Conservation (phyloP, 2,888 invertebrate species). For the Andrena camellia region DNA sequence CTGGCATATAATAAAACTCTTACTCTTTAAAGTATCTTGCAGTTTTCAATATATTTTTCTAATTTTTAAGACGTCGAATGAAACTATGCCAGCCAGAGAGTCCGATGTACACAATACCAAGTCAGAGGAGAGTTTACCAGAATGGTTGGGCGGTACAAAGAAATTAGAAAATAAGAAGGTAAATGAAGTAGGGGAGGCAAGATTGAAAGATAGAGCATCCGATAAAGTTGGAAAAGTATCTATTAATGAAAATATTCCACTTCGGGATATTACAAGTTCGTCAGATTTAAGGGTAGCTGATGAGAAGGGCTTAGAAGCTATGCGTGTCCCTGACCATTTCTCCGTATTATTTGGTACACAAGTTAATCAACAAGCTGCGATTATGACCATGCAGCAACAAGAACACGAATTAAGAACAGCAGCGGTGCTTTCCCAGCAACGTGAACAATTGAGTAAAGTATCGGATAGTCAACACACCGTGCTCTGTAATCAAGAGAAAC, state of each 20-base stretch:
- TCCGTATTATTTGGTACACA: constrained; percentile 74
- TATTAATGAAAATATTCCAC: constrained; percentile 29
- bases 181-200: constrained; percentile 45
- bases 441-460: constrained; percentile 75
- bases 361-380: constrained; percentile 78
- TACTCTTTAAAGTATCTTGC: not conserved
- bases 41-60: constrained; percentile 4
- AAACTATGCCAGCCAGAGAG: constrained; percentile 34
- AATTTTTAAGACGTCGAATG: constrained; percentile 44
- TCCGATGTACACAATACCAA: constrained; percentile 15
- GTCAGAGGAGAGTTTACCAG: constrained; percentile 76
- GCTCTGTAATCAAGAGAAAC: constrained; percentile 77
- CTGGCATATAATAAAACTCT: not conserved
- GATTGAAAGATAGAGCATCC: constrained; percentile 20
- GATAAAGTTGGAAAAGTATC: constrained; percentile 18
- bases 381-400: constrained; percentile 80
- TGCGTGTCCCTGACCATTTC: constrained; percentile 55
- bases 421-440: constrained; percentile 77
- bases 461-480: constrained; percentile 75
- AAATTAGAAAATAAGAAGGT: constrained; percentile 61
- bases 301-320: constrained; percentile 20
- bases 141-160: constrained; percentile 79
- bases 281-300: not conserved
- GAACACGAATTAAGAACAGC: constrained; percentile 78
- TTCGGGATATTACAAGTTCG: not conserved